Conservation (phyloP, 1,140 invertebrate species). For the Camponotus floridanus region DNA sequence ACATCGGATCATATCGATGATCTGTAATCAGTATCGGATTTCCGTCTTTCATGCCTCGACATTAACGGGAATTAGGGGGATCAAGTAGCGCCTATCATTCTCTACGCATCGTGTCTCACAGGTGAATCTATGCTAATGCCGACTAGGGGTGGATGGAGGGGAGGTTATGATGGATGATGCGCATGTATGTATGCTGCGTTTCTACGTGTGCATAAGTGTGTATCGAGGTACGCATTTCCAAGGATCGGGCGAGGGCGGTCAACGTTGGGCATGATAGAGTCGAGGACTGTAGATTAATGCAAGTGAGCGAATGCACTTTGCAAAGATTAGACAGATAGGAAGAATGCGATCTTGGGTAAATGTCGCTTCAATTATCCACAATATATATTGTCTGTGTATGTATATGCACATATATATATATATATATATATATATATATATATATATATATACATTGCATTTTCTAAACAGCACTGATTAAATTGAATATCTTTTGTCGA, state of each 20-base stretch:
- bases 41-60: neutral
- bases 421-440: neutral
- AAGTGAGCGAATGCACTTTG: conserved; percentile 75
- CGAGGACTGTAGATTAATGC: conserved; percentile 63
- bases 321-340: conserved; percentile 74
- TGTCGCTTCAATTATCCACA: neutral
- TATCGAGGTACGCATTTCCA: conserved; percentile 22
- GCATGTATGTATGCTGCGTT: neutral
- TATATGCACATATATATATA: neutral
- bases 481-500: neutral
- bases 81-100: conserved; percentile 31
- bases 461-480: neutral
- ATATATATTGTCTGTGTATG: neutral
- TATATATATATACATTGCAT: neutral
- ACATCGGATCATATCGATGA: neutral
- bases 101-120: conserved; percentile 16
- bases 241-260: conserved; percentile 19
- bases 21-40: neutral
- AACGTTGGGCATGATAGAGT: conserved; percentile 29
- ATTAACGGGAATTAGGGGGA: conserved; percentile 17
- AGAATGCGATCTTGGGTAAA: conserved; percentile 44
- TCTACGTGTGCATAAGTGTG: neutral
- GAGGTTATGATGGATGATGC: conserved; percentile 38
- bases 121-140: conserved; percentile 53
- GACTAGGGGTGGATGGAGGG: neutral